Base-by-base conservation (phyloP, 1,140 invertebrate species). In the Sycophaga agraensis region DNA sequence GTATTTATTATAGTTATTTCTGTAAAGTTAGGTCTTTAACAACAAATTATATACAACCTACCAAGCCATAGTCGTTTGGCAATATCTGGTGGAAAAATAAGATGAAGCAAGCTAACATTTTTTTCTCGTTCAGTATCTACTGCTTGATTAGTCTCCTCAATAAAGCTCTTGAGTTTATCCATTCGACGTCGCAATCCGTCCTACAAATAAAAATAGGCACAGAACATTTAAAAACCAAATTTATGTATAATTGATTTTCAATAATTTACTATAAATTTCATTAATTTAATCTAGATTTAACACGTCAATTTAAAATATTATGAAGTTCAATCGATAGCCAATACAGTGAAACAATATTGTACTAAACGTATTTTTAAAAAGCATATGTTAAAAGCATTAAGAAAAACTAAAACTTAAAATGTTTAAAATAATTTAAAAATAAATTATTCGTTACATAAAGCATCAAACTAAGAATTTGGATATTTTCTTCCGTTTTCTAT, bases 11-110 rank as follows among this genome's bases (percentile, higher is more conserved):
- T n/a, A n/a, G n/a, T n/a, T n/a, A n/a, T n/a, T n/a, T n/a, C n/a
- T n/a, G n/a, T n/a, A n/a, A n/a, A n/a, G n/a, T n/a, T n/a, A n/a
- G n/a, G n/a, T n/a, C n/a, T n/a, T n/a, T n/a, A n/a, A n/a, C n/a
- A n/a, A n/a, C n/a, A 17, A 17, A 14, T 19, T 19, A 21, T 35
- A 22, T 35, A 37, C 53, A 71, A 71, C 84, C 83, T 84, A 90
- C 93, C 93, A 58, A 93, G 80, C 94, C 94, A 96, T 7, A 97
- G 82, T 59, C 91, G 86, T 75, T 93, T 93, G 0, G 95, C 95
- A 65, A 97, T 94, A 72, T 94, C 90, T 22, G 92, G 91, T 40
- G 95, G 95, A 74, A 98, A 97, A 78, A 97, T 97, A 68, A 96
- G 86, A 80, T 97, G 92, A 26, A 98, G 84, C 1, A 98, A 84